Conservation (phyloP, 2,113 vertebrate species). For the Pygoscelis antarcticus region DNA sequence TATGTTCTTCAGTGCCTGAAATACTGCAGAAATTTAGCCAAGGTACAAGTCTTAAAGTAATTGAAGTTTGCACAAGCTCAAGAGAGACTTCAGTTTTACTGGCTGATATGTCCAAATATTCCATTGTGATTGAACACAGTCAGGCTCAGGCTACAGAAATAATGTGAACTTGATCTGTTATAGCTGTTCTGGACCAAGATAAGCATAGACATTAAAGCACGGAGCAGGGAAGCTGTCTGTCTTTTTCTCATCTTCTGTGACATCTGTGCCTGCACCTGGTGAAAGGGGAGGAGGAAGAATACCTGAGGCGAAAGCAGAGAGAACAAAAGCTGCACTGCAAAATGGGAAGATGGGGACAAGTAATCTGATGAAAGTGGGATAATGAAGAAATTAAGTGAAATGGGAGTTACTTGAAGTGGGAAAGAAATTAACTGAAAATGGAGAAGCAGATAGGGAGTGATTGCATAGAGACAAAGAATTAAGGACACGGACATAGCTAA, state of each 20-base stretch:
- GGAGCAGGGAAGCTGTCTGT: background rate
- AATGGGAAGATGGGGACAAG: background rate
- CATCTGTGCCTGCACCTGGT: background rate
- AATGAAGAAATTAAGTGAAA: background rate
- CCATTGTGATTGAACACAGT: background rate
- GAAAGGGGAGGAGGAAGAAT: background rate
- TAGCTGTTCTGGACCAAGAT: background rate
- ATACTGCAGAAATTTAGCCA: background rate
- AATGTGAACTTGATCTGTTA: background rate
- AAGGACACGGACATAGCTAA: rapidly evolving
- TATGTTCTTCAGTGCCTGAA: background rate
- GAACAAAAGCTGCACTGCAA: background rate
- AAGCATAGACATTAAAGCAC: background rate
- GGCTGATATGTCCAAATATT: background rate
- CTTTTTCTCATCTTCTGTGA: background rate
- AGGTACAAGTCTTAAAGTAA: background rate
- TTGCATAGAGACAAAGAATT: background rate
- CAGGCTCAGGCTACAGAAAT: background rate
- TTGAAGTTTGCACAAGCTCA: background rate
- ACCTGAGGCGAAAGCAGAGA: background rate
- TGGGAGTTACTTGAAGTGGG: background rate
- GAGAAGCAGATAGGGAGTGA: background rate
- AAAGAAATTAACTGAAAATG: background rate
- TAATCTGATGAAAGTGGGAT: background rate
- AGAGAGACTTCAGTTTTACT: background rate